Percentiles rank a stretch among this genome's conserved stretches.
phyloP scores from a whole-genome alignment of 2,113 vertebrate genomes.

The Phocoena sinus region DNA sequence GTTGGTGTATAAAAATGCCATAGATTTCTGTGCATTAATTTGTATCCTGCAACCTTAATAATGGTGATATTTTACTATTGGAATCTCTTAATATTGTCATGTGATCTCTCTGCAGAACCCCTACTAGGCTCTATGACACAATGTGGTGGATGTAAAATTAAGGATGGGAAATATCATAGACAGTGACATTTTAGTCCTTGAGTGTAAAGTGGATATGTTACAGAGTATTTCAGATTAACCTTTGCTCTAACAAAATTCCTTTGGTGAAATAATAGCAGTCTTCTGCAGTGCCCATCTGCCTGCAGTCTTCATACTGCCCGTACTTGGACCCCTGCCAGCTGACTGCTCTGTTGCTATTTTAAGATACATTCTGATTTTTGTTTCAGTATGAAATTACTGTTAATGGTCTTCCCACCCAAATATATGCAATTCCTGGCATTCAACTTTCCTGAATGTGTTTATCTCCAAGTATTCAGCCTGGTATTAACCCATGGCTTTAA shows the following conservation, averaged over 20 bases:
- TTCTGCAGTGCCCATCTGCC: neutral
- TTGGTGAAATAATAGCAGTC: neutral
- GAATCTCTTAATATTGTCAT: neutral
- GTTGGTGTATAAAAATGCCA: too few relatives aligned
- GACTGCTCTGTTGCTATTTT: neutral
- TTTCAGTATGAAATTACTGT: neutral
- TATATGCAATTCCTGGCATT: neutral
- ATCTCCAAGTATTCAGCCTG: neutral
- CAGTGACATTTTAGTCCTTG: neutral
- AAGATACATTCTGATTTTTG: neutral
- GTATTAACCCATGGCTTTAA: neutral
- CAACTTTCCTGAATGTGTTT: neutral
- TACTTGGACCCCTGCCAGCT: neutral
- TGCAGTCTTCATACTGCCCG: neutral
- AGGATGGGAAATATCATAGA: neutral
- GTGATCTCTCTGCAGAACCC: neutral
- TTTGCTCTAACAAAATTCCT: slow-evolving; percentile 22
- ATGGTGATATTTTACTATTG: neutral
- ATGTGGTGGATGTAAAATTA: neutral
- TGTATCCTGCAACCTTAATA: neutral
- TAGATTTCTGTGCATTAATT: too few relatives aligned
- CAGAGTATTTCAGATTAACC: slow-evolving; percentile 6
- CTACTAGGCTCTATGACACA: neutral
- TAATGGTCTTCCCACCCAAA: neutral
- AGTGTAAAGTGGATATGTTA: neutral